Evolutionary conservation across 2,113 vertebrate species (phyloP).

Genomic region (Mobula hypostoma): DNA sequence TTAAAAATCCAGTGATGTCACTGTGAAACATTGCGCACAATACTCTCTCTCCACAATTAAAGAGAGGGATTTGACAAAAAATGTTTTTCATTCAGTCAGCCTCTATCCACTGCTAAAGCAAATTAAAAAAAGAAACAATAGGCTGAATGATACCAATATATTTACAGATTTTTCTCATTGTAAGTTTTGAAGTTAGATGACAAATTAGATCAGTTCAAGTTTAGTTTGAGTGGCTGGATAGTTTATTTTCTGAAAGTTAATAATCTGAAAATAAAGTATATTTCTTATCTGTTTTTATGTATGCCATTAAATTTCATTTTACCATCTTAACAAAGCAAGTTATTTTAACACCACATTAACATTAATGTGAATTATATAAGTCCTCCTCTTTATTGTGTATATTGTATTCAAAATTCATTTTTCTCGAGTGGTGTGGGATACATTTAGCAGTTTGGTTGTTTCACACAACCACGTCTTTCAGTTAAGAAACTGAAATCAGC

Average conservation of each 20-base stretch:
- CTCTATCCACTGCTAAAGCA: not conserved
- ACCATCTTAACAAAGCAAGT: not conserved
- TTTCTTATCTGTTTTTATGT: not conserved
- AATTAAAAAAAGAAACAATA: not conserved
- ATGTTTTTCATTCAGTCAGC: not conserved
- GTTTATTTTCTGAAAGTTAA: conserved; percentile 1
- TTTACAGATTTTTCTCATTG: not conserved
- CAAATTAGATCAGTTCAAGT: not conserved
- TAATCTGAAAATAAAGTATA: not conserved
- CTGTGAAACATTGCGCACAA: not conserved
- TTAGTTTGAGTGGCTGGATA: not conserved
- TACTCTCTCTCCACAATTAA: not conserved
- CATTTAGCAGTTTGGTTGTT: not conserved
- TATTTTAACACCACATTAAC: conserved; percentile 3
- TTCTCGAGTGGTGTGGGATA: not conserved
- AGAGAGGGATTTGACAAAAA: not conserved
- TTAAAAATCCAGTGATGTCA: not conserved
- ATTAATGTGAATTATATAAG: not conserved
- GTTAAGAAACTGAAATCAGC: not conserved
- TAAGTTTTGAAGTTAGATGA: not conserved
- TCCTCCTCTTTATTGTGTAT: not conserved
- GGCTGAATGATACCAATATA: not conserved
- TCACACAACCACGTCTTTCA: not conserved
- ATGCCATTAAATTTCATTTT: not conserved
- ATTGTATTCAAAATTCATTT: not conserved